Evolutionary conservation across 2,888 invertebrate genomes (phyloP), one percentile per base, ranked within the genome.

Genomic region (Gryllus longicercus): DNA sequence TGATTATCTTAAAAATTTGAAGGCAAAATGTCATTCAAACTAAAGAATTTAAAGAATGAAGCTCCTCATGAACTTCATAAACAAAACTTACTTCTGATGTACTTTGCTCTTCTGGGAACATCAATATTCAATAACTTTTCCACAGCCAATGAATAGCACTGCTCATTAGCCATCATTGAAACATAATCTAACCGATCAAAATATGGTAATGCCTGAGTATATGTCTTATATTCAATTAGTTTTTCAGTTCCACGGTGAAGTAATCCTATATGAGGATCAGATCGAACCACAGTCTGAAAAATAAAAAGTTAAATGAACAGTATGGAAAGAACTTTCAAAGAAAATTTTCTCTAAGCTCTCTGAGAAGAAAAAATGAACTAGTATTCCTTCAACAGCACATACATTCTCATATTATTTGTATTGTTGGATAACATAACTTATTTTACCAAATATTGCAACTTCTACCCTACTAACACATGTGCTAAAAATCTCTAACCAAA

Each of bases 101-200:
- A 99, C 87, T 99, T 98, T 0, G 98, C 99, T 79, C 99, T 89
- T 0, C 95, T 83, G 0, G 98, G 98, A n/a, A 97, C 91, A 51
- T 98, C 96, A 82, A 98, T 96, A 85, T 98, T 98, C 0, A 99
- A 90, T 2, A 99, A 89, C 85, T 98, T 99, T 87, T 99, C 99
- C 0, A 99, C 94, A 1, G 99, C 99, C 81, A 99, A 86, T 1
- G 97, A 96, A 88, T 94, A 99, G 85, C 96, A 96, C 85, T 99
- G 98, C 86, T 99, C 99, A 86, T 99, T 99, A 88, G 96, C 96
- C 99, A 99, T 99, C 98, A 99, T 99, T 0, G 98, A 98, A 0
- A 98, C 98, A 85, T 99, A 99, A 88, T 99, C 99, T 80, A 99
- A 89, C 0, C 98, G 93, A 89, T 99, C 99, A 86, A 99, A 98